Conservation (phyloP, 2,888 invertebrate species). For the Lordiphosa fenestrarum region DNA sequence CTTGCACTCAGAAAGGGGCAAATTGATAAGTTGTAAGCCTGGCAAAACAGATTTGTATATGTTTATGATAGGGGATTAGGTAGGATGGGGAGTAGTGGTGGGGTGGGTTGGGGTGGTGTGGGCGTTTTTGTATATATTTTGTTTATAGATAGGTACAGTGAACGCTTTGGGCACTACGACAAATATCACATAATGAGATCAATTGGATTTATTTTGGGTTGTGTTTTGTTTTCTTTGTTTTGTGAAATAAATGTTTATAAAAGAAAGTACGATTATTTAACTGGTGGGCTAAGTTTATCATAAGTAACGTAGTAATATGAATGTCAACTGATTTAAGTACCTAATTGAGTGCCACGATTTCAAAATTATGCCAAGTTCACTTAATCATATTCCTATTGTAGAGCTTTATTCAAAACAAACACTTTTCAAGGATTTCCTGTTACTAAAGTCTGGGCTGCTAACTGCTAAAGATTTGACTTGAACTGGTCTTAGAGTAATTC, state of each 20-base stretch:
- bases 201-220: constrained; percentile 70
- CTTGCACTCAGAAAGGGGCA: neutral
- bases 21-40: constrained; percentile 9
- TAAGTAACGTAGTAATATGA: neutral
- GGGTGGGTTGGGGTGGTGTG: neutral
- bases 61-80: neutral
- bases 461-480: too few species aligned
- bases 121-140: constrained; percentile 40
- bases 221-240: constrained; percentile 24
- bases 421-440: too few species aligned
- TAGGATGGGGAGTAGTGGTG: neutral
- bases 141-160: constrained; percentile 51
- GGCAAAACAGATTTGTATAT: neutral
- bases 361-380: neutral
- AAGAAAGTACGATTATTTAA: constrained; percentile 2
- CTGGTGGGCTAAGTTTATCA: constrained; percentile 5
- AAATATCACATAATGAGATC: constrained; percentile 77
- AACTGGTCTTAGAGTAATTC: too few species aligned
- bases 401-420: too few species aligned
- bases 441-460: too few species aligned
- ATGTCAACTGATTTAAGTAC: constrained; percentile 3
- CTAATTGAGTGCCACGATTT: neutral
- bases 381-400: too few species aligned
- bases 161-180: constrained; percentile 72
- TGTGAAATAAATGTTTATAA: constrained; percentile 9